Evolutionary conservation across 1,140 invertebrate species (phyloP).

Genomic region (Orchesella cincta): DNA sequence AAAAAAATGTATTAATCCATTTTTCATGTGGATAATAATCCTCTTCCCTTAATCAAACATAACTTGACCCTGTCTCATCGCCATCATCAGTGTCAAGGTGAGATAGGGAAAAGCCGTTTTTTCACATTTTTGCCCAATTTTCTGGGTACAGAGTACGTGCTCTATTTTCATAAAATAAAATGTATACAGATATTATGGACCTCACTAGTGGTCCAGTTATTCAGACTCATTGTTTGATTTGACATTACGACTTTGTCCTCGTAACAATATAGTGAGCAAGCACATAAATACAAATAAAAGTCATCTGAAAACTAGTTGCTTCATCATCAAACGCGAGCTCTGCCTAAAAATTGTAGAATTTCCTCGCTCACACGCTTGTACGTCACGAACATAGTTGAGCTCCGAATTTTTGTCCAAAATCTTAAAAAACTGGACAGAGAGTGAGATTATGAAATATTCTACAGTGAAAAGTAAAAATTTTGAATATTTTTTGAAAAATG

Average conservation of each 20-base stretch:
- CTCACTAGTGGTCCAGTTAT: background rate
- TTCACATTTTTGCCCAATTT: background rate
- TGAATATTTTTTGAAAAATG: background rate
- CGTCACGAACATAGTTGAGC: background rate
- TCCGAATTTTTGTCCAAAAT: background rate
- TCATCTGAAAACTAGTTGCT: background rate
- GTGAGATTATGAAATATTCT: background rate
- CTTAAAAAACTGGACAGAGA: background rate
- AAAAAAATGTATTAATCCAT: background rate
- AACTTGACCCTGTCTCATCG: background rate
- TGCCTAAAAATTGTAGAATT: background rate
- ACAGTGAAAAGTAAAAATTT: too few species aligned
- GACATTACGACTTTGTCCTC: background rate
- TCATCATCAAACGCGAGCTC: background rate
- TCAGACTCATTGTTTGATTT: background rate
- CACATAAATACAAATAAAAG: conserved; percentile 11
- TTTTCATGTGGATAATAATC: background rate
- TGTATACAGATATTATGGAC: background rate
- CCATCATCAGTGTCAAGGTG: conserved; percentile 4
- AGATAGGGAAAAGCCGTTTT: background rate
- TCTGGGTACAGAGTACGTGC: background rate
- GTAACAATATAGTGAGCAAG: background rate
- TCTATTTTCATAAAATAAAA: background rate
- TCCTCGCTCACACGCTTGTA: background rate
- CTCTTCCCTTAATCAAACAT: background rate